phyloP scores from a whole-genome alignment of 2,888 invertebrate genomes.

The Tenthredo notha region DNA sequence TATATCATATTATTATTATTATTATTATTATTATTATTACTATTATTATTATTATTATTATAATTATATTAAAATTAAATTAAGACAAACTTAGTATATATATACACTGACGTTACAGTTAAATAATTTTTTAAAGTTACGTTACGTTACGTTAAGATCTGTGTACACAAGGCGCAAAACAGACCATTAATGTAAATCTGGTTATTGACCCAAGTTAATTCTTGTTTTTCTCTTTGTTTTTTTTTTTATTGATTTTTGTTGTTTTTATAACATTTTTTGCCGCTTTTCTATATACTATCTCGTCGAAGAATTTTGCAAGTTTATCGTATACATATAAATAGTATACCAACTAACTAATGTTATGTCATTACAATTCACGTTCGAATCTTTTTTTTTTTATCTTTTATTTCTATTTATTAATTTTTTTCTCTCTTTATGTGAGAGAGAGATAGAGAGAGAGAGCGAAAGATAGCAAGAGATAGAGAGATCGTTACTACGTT shows the following conservation, averaged over 20 bases:
- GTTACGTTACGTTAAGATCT: constrained; percentile 34
- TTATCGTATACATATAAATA: constrained; percentile 4
- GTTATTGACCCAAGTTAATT: constrained; percentile 32
- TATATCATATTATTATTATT: neutral
- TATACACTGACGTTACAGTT: constrained; percentile 17
- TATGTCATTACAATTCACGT: neutral
- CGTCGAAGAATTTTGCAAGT: neutral
- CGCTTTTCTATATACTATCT: neutral
- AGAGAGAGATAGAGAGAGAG: too few relatives aligned
- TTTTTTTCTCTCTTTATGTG: neutral
- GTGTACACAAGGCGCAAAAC: constrained; percentile 13
- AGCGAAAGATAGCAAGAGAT: neutral
- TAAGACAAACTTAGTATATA: constrained; percentile 10
- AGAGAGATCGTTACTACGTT: neutral
- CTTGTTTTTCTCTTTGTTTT: neutral
- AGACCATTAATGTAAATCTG: constrained; percentile 24
- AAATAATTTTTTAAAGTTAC: constrained; percentile 4
- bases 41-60: neutral
- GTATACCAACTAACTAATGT: neutral
- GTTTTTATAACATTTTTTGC: neutral
- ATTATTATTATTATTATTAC: neutral
- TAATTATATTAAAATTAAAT: neutral
- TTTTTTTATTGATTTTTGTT: neutral
- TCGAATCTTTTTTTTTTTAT: neutral
- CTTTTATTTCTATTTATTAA: neutral